Percentiles rank a stretch among this genome's conserved stretches.
Evolutionary conservation across 2,888 invertebrate genomes (phyloP).

Genomic region (Chydorus sphaericus): DNA sequence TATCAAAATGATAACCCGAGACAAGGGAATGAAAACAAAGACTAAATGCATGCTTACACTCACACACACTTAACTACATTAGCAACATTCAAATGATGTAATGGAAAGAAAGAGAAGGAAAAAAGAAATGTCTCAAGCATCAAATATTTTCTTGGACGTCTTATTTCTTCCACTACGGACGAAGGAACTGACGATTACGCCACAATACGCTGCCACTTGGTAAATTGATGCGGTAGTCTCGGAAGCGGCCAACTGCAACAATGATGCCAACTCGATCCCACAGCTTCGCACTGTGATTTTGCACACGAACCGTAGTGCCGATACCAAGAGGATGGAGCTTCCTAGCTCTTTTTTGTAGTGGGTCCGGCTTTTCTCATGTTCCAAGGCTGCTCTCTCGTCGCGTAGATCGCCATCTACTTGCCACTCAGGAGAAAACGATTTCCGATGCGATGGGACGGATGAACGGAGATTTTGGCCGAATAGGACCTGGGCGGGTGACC

Average conservation of each 20-base stretch:
- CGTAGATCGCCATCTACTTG: background rate
- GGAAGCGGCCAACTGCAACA: background rate
- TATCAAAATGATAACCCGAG: too few species aligned
- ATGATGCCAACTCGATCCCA: conserved; percentile 9
- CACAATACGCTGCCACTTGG: background rate
- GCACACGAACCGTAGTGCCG: background rate
- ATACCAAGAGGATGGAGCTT: background rate
- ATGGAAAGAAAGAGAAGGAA: too few species aligned
- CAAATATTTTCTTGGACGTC: too few species aligned
- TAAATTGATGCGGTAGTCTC: background rate
- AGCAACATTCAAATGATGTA: too few species aligned
- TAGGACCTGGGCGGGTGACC: background rate
- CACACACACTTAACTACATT: too few species aligned
- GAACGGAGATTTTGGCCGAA: background rate
- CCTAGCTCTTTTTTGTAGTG: background rate
- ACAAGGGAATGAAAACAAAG: too few species aligned
- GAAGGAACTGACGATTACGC: background rate
- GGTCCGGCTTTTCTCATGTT: background rate
- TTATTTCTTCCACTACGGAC: too few species aligned
- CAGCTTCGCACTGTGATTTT: background rate
- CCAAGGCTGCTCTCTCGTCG: background rate
- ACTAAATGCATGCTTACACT: too few species aligned
- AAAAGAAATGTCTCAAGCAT: too few species aligned
- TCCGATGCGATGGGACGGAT: conserved; percentile 1
- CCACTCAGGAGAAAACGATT: background rate